Base-by-base conservation (phyloP, 2,113 vertebrate genomes). In the Sakesphorus luctuosus region DNA sequence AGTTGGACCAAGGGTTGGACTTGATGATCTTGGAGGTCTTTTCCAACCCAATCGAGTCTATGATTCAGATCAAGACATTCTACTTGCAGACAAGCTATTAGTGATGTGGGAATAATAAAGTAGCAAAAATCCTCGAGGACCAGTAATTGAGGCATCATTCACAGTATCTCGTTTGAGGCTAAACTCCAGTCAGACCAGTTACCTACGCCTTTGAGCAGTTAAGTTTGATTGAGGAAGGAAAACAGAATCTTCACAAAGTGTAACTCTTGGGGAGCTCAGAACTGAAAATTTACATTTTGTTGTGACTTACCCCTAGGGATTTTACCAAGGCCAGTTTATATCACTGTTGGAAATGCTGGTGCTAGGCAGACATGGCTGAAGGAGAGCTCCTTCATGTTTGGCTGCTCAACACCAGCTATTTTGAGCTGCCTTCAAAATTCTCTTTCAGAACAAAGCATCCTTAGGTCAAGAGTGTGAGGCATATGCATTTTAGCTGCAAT, bases 81-180 rank as follows among this genome's bases (percentile, higher is more conserved):
- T 47, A 44, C 38, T 61, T 58, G 44, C 13, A 58, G 55, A n/a
- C 1, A 1, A 69, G 46, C 26, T 56, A 12, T 33, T 53, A n/a
- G 33, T 14, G 12, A 38, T 24, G 18, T 20, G 40, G 28, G 17
- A 68, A 7, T 40, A 61, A 40, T 2, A 40, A 23, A 84, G 19
- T 55, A 62, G 43, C 43, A 68, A 38, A 25, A 0, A 0, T 16
- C 50, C 56, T 61, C 28, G 1, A 1, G 35, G 25, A 62, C 29
- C 29, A 66, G 2, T 25, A 72, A 84, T 14, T 38, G 24, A 25
- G 52, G 35, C 52, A 61, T 6, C 6, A 0, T 23, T 31, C 25
- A 58, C 43, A 59, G 28, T 10, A 69, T 25, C 44, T 28, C 61
- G 11, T 29, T 33, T 43, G 46, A 61, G 26, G 58, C 28, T 71